phyloP scores from a whole-genome alignment of 2,113 vertebrate genomes.

The Amazona guildingii region DNA sequence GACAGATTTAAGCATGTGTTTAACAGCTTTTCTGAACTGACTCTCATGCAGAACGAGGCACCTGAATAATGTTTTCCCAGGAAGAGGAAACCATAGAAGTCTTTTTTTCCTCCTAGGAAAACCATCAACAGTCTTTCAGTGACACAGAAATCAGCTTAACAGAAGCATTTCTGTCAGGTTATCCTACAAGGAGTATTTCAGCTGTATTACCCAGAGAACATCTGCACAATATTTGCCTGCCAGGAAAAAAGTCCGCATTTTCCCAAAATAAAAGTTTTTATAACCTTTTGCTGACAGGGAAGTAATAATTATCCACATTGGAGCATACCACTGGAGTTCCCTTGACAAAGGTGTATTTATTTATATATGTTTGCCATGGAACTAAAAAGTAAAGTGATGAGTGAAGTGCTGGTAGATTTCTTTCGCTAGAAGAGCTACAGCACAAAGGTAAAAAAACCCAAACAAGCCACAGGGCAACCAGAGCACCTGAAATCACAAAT shows the following conservation, averaged over 20 bases:
- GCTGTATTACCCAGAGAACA: slow-evolving; percentile 37
- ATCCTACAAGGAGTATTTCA: slow-evolving; percentile 53
- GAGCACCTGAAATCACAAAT: slow-evolving; percentile 11
- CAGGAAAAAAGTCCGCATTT: slow-evolving; percentile 27
- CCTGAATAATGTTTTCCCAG: background rate
- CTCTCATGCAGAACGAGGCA: background rate
- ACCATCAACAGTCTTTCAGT: slow-evolving; percentile 19
- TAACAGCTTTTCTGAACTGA: background rate
- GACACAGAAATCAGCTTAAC: slow-evolving; percentile 12
- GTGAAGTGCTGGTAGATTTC: slow-evolving; percentile 38
- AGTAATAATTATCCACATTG: slow-evolving; percentile 67
- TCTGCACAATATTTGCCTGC: slow-evolving; percentile 58
- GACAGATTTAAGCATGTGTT: background rate
- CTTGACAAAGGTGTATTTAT: slow-evolving; percentile 30
- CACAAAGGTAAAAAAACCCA: background rate
- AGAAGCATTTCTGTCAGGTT: slow-evolving; percentile 48
- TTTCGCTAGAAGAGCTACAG: slow-evolving; percentile 37
- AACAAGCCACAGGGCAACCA: background rate
- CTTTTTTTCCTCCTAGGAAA: slow-evolving; percentile 7
- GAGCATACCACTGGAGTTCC: slow-evolving; percentile 50
- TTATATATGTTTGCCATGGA: background rate
- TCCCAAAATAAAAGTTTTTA: slow-evolving; percentile 62
- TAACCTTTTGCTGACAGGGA: slow-evolving; percentile 68
- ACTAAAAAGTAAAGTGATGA: background rate
- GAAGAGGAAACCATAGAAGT: background rate